Base-by-base conservation (phyloP, 2,888 invertebrate species). In the Hoplodrina blanda region DNA sequence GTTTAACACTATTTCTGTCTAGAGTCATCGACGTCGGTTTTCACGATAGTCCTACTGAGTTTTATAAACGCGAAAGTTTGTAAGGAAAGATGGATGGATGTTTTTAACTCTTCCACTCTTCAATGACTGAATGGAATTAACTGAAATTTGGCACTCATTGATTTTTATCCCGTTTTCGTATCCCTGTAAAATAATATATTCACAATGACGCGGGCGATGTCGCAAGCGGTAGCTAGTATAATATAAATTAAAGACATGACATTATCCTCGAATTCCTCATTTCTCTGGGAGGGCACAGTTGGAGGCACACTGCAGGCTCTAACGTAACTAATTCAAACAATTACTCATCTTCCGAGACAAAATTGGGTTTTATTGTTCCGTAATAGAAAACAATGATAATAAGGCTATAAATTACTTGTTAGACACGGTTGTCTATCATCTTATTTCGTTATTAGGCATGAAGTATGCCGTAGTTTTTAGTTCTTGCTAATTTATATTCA, bases 401-500 rank as follows among this genome's bases (percentile, higher is more conserved):
- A 89, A 86, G 89, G 85, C 89, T 86, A 93, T 94, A 91, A 90
- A 92, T 93, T 88, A 83, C 76, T 69, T 85, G 89, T 94, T 93
- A 90, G 92, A 76, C 65, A 93, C 89, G 94, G 87, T 76, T 91
- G 93, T 93, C 94, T 80, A 87, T 90, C 85, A 87, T 89, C 87
- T 82, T 82, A 85, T 87, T 89, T 86, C 85, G 82, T 89, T 90
- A 88, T 78, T 80, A 67, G 76, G 76, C 79, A 76, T 76, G 73
- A 77, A 76, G 80, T 81, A 83, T 76, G 84, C 86, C 85, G 73
- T 80, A 89, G 84, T 89, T 89, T 86, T 88, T 84, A 86, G 85
- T 88, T 89, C 85, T 89, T 86, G 90, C 92, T 93, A 90, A 91
- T 94, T 93, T 91, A 92, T 88, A 94, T 94, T 94, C 93, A 91